Conservation (phyloP, 2,888 invertebrate genomes). For the Teleogryllus oceanicus region DNA sequence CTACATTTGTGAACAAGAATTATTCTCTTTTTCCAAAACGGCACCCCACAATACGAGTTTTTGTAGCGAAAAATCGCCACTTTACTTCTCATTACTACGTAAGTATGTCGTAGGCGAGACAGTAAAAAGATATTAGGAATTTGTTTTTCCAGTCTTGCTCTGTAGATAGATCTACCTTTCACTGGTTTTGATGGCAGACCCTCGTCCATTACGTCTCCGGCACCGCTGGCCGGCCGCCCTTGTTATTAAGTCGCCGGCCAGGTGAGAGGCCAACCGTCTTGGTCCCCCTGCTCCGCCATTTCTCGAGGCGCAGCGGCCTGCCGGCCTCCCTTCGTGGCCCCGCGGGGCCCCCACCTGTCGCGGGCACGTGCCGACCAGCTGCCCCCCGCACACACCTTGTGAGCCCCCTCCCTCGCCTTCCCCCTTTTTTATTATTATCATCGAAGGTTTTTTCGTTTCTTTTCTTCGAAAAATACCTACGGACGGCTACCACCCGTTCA, state of each 20-base stretch:
- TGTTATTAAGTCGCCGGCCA: slow-evolving; percentile 30
- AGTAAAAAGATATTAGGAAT: too few species aligned
- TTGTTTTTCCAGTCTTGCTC: too few species aligned
- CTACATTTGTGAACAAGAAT: too few species aligned
- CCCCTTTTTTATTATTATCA: neutral
- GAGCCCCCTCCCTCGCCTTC: slow-evolving; percentile 25
- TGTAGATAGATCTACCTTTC: too few species aligned
- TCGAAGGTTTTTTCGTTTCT: neutral
- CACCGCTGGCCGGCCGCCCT: too few species aligned
- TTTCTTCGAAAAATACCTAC: neutral
- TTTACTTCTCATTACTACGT: too few species aligned
- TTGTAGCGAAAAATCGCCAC: too few species aligned
- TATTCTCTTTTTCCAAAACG: too few species aligned
- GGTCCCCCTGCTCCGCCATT: neutral
- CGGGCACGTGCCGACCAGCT: slow-evolving; percentile 40
- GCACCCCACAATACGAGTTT: too few species aligned
- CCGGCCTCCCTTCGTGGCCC: slow-evolving; percentile 41
- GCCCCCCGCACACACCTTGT: slow-evolving; percentile 40
- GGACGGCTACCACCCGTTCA: slow-evolving; percentile 9
- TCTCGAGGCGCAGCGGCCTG: slow-evolving; percentile 40
- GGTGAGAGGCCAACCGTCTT: slow-evolving; percentile 38
- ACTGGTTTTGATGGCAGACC: too few species aligned
- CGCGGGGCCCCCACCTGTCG: slow-evolving; percentile 22
- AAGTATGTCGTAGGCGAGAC: too few species aligned
- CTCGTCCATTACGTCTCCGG: too few species aligned